Conservation (phyloP, 2,888 invertebrate genomes). For the Xiphydria camelus region DNA sequence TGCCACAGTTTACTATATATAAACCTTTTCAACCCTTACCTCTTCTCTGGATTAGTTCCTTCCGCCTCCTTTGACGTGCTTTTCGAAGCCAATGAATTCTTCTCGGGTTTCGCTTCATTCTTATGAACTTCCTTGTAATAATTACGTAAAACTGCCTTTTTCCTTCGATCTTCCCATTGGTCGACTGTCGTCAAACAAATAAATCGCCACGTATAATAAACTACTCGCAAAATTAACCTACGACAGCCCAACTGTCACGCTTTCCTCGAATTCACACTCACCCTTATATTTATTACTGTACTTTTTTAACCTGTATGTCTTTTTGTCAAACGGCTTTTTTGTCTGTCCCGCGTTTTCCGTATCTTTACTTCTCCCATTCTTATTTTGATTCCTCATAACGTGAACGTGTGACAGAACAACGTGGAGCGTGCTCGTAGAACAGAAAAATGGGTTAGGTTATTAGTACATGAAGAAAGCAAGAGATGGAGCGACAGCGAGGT, state of each 20-base stretch:
- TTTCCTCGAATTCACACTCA: conserved; percentile 28
- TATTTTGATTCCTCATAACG: no score
- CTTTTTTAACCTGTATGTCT: conserved; percentile 67
- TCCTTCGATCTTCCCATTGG: conserved; percentile 70
- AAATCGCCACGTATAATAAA: conserved; percentile 27
- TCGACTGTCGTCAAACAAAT: conserved; percentile 54
- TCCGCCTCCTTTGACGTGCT: no score
- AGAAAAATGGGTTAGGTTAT: no score
- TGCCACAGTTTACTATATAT: background rate
- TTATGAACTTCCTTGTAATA: conserved; percentile 64
- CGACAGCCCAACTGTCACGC: background rate
- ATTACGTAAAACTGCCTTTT: conserved; percentile 62
- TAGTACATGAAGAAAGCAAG: no score
- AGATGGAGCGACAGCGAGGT: no score
- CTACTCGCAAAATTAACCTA: conserved; percentile 6
- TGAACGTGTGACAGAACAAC: no score
- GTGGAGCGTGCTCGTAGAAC: no score
- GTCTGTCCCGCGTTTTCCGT: no score
- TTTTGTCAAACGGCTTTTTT: conserved; percentile 72
- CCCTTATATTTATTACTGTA: conserved; percentile 72
- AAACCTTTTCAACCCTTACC: background rate
- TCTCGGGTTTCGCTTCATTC: conserved; percentile 55
- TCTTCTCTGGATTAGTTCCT: conserved; percentile 13
- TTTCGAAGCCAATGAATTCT: conserved; percentile 10
- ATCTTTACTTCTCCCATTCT: no score